These are phyloP conservation scores for Diarsia brunnea DNA, from an alignment of 2,888 invertebrate species.

Conservation along the genomic window DNA sequence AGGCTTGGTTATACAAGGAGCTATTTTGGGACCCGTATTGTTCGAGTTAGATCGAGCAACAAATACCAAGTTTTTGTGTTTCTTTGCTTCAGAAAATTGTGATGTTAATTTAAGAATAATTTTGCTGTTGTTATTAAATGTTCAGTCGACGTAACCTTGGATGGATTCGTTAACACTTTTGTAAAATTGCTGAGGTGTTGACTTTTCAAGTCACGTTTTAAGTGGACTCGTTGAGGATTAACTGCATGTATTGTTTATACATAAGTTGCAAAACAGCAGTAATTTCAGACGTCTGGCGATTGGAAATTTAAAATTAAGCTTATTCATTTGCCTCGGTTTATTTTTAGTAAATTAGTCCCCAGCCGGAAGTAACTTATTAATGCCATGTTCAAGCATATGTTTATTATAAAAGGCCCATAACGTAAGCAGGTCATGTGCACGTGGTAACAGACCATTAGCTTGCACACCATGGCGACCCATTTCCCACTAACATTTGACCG, in stretches of 20 bases:
- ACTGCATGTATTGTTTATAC: conserved; percentile 6
- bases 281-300: background rate
- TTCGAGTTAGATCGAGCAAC: conserved; percentile 67
- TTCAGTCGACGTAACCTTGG: conserved; percentile 32
- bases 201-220: conserved; percentile 32
- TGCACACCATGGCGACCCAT: conserved; percentile 40
- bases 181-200: conserved; percentile 15
- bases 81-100: conserved; percentile 23
- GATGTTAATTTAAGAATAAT: conserved; percentile 35
- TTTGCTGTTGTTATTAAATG: conserved; percentile 21
- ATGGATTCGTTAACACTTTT: conserved; percentile 28
- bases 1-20: conserved; percentile 80
- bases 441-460: conserved; percentile 35
- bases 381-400: background rate
- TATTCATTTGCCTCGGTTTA: background rate
- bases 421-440: conserved; percentile 33
- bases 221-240: background rate
- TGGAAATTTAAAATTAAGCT: background rate
- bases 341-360: background rate
- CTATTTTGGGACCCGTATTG: conserved; percentile 80
- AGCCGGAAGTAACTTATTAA: conserved; percentile 23
- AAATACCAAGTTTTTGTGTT: conserved; percentile 46
- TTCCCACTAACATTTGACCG: conserved; percentile 51
- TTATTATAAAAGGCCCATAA: conserved; percentile 22
- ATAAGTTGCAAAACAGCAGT: conserved; percentile 2